These are phyloP conservation scores for Catostylus mosaicus DNA, from an alignment of 30 jellyfish, hydroid and myxozoan genomes.

Conservation along the genomic window DNA sequence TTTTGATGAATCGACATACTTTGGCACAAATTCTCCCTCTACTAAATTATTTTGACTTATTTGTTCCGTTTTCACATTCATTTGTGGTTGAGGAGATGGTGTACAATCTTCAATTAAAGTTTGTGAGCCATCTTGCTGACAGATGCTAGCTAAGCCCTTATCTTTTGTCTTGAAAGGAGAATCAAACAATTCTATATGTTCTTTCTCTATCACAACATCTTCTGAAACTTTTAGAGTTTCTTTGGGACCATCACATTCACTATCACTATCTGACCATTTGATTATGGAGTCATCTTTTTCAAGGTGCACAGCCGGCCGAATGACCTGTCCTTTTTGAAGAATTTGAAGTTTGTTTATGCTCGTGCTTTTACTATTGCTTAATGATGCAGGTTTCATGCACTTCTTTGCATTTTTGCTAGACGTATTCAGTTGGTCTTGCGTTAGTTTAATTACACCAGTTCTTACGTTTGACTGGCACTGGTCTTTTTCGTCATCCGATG, in stretches of 20 bases:
- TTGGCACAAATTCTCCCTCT: not conserved
- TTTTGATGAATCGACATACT: constrained; percentile 48
- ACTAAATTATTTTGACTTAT: not conserved
- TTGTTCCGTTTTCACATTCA: not conserved
- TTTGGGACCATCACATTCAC: not conserved
- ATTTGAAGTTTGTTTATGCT: not conserved
- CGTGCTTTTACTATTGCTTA: not conserved
- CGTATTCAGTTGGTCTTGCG: not conserved
- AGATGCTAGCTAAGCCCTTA: not conserved
- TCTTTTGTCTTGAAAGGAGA: constrained; percentile 33
- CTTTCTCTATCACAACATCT: not conserved
- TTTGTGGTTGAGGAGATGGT: constrained; percentile 23
- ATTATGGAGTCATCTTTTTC: not conserved
- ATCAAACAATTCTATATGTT: constrained; percentile 25
- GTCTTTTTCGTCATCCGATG: constrained; percentile 30
- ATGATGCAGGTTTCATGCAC: not conserved
- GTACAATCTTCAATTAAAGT: constrained; percentile 8
- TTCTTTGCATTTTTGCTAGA: not conserved
- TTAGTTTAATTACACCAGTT: not conserved
- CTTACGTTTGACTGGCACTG: not conserved
- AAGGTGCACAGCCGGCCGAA: not conserved
- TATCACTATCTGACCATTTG: constrained; percentile 58
- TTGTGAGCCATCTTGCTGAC: not conserved
- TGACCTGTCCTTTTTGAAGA: not conserved
- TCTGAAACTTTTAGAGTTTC: not conserved